Conservation (phyloP, 1,140 invertebrate genomes). For the Drosophila albomicans region DNA sequence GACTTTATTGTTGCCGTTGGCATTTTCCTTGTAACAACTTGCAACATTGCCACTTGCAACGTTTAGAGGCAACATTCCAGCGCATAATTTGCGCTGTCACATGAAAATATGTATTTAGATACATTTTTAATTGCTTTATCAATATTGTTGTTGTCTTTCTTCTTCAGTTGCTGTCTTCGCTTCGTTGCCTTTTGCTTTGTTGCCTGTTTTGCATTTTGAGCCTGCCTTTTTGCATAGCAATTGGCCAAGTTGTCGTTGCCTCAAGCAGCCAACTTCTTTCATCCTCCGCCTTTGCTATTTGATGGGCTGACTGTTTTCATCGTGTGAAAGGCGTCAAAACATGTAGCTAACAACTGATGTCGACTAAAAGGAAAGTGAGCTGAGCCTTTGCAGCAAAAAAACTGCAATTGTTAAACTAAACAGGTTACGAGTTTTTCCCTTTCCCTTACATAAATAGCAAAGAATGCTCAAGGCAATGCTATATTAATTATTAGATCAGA, state of each 20-base stretch:
- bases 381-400: background rate
- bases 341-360: constrained; percentile 54
- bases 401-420: background rate
- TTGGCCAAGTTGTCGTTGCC: constrained; percentile 39
- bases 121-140: constrained; percentile 80
- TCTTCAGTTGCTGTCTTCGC: constrained; percentile 2
- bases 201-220: constrained; percentile 62
- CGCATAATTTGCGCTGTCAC: constrained; percentile 75
- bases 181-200: constrained; percentile 23
- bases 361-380: constrained; percentile 56
- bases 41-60: constrained; percentile 34
- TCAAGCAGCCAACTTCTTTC: constrained; percentile 33
- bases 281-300: constrained; percentile 50
- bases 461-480: too few relatives aligned
- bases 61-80: constrained; percentile 62
- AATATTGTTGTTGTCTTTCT: constrained; percentile 43
- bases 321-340: constrained; percentile 68
- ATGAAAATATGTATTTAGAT: constrained; percentile 70
- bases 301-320: constrained; percentile 42
- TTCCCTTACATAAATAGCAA: too few relatives aligned
- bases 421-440: too few relatives aligned
- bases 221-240: constrained; percentile 66
- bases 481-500: too few relatives aligned
- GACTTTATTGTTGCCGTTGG: constrained; percentile 10
- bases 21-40: background rate